Percentiles rank a stretch among this genome's conserved stretches.
Evolutionary conservation across 2,113 vertebrate species (phyloP).

Genomic region (Patagioenas fasciata): DNA sequence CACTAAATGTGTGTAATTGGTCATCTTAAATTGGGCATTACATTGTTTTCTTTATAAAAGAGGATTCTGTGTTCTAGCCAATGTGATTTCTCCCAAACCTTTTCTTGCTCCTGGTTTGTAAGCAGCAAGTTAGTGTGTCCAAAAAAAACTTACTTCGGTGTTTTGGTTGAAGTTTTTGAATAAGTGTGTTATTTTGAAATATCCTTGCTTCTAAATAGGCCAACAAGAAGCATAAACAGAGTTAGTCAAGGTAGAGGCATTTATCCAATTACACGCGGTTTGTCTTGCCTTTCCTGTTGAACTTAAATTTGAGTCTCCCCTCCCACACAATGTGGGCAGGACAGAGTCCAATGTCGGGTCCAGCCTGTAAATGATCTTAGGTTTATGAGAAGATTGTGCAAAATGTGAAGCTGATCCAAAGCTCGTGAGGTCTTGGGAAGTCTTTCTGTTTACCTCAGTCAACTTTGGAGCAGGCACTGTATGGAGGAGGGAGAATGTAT

Average conservation of each 20-base stretch:
- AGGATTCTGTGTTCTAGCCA: not conserved
- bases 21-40: not conserved
- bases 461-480: not conserved
- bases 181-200: conserved; percentile 1
- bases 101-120: not conserved
- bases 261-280: not conserved
- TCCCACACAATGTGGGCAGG: not conserved
- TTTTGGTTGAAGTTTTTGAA: conserved; percentile 36
- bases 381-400: not conserved
- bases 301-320: not conserved
- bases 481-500: not conserved
- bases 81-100: not conserved
- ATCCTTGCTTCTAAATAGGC: not conserved
- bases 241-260: not conserved
- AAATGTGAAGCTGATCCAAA: not conserved
- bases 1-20: conserved; percentile 14
- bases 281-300: not conserved
- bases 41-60: not conserved
- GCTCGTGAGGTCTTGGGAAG: not conserved
- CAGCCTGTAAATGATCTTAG: not conserved
- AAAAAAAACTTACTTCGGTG: not conserved
- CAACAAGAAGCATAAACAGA: not conserved
- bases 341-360: not conserved
- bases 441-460: not conserved
- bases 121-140: not conserved